Percentiles rank a stretch among this genome's conserved stretches.
phyloP scores from a whole-genome alignment of 2,113 vertebrate genomes.

The Saguinus imperator region DNA sequence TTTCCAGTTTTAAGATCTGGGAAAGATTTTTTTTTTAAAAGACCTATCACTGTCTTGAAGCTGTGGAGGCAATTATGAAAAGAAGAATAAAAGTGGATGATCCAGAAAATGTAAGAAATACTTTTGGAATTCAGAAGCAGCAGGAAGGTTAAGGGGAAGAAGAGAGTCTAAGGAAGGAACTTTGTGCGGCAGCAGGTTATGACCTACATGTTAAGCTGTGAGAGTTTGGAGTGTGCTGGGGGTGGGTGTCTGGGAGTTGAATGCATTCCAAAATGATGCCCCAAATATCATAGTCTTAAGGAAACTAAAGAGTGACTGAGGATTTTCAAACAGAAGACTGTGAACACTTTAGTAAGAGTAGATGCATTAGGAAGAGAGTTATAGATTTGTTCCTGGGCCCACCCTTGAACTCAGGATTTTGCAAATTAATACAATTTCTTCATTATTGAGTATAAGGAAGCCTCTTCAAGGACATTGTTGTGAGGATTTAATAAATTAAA shows the following conservation, averaged over 20 bases:
- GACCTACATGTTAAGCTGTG: neutral
- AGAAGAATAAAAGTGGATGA: neutral
- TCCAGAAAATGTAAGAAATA: neutral
- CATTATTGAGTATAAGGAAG: neutral
- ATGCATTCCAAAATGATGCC: neutral
- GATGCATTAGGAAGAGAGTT: neutral
- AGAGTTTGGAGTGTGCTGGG: fast-evolving
- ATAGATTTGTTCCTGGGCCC: neutral
- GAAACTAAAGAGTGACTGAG: neutral
- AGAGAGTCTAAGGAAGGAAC: neutral
- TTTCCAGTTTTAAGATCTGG: neutral
- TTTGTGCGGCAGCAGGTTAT: neutral
- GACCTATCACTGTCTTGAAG: neutral
- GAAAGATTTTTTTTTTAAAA: neutral
- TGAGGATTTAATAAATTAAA: neutral
- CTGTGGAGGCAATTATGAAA: neutral
- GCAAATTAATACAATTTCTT: neutral
- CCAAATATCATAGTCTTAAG: neutral
- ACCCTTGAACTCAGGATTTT: neutral
- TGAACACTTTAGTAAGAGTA: neutral
- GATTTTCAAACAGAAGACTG: neutral
- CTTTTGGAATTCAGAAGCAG: neutral
- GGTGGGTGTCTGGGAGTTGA: neutral
- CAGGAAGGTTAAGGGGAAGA: neutral
- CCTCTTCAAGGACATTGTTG: neutral